phyloP scores from a whole-genome alignment of 1,140 invertebrate species.

The Choristoneura fumiferana region DNA sequence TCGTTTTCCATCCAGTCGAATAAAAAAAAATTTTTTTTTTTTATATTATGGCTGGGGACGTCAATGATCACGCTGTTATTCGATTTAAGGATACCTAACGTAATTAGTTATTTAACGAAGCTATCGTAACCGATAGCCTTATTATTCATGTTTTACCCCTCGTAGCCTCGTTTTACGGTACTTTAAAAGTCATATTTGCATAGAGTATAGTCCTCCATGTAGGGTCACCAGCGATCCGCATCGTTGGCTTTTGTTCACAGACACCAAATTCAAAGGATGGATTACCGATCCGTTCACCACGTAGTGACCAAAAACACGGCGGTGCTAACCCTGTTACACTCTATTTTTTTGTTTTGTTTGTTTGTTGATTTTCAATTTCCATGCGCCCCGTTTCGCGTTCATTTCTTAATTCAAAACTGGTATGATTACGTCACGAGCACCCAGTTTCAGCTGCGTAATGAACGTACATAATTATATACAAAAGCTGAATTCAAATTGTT shows the following conservation, averaged over 20 bases:
- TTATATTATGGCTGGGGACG: no score
- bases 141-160: no score
- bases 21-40: no score
- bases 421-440: neutral
- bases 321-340: conserved; percentile 1
- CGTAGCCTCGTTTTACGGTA: no score
- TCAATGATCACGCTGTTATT: no score
- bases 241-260: neutral
- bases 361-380: neutral
- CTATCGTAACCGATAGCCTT: no score
- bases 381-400: neutral
- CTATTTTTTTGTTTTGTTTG: neutral
- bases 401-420: neutral
- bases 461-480: conserved; percentile 1
- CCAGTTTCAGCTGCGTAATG: neutral
- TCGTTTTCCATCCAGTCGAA: no score
- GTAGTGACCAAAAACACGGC: neutral
- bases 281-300: conserved; percentile 1
- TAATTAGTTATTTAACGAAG: no score
- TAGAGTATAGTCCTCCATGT: no score
- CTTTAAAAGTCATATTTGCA: no score
- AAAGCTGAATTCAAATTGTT: neutral
- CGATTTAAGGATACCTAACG: no score
- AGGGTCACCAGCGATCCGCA: conserved; percentile 5
- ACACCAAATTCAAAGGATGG: neutral